These are phyloP conservation scores for Sesamia inferens DNA, from an alignment of 2,888 invertebrate genomes.

Conservation along the genomic window DNA sequence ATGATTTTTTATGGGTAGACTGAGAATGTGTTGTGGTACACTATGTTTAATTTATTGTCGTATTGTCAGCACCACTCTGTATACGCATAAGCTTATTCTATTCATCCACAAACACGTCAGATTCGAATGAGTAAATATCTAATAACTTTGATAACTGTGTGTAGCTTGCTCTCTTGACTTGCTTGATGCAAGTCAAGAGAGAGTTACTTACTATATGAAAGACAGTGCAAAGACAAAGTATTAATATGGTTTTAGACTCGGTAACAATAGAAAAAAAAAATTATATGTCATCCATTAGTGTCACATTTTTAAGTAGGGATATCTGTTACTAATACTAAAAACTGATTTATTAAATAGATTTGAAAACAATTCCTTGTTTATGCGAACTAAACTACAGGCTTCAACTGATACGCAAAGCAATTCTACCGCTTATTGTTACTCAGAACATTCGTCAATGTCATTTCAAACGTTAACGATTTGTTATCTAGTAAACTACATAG, in stretches of 20 bases:
- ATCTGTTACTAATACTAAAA: neutral
- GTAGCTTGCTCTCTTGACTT: no score
- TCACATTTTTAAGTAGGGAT: neutral
- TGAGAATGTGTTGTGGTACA: no score
- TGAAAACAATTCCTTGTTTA: conserved; percentile 8
- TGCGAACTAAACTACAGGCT: conserved; percentile 11
- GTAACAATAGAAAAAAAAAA: no score
- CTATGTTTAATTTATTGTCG: no score
- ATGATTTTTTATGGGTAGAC: no score
- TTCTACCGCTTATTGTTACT: conserved; percentile 30
- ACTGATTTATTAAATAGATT: conserved; percentile 10
- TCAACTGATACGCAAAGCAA: conserved; percentile 18
- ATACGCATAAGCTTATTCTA: no score
- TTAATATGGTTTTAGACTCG: neutral
- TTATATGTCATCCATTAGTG: no score
- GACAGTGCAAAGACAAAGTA: neutral
- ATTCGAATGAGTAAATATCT: no score
- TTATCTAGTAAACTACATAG: conserved; percentile 32
- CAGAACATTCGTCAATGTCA: conserved; percentile 47
- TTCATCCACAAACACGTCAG: no score
- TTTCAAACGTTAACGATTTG: conserved; percentile 39
- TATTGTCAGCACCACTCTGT: no score
- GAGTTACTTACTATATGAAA: neutral
- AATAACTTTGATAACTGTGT: neutral
- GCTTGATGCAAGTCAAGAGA: neutral